A percentile compares a stretch with the other conserved stretches of the same genome.
Evolutionary conservation across 2,888 invertebrate species (phyloP).

Genomic region (Cordilura impudica): DNA sequence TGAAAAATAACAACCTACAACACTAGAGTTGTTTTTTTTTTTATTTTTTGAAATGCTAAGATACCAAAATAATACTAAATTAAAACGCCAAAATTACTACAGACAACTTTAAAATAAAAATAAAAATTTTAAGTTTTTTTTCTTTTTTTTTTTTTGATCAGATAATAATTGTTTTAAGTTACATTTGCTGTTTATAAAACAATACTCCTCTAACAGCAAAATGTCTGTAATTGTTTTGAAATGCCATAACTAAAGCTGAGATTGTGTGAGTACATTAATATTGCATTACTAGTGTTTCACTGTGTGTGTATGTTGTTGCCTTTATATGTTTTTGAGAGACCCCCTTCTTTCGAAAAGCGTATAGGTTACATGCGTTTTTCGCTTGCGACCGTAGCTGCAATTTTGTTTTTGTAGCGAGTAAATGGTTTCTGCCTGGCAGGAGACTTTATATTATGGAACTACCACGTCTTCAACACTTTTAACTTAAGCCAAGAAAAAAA

Average conservation of each 20-base stretch:
- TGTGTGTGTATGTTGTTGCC: constrained; percentile 5
- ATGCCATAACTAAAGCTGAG: constrained; percentile 43
- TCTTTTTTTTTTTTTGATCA: constrained; percentile 58
- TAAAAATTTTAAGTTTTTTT: constrained; percentile 5
- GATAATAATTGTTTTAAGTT: constrained; percentile 68
- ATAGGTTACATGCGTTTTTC: constrained; percentile 48
- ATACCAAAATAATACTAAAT: constrained; percentile 14
- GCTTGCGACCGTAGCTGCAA: neutral
- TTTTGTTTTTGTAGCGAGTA: neutral
- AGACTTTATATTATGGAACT: constrained; percentile 26
- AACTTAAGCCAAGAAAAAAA: neutral
- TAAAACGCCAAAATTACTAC: constrained; percentile 31
- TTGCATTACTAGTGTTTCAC: neutral
- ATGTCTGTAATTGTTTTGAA: constrained; percentile 52
- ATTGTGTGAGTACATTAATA: neutral
- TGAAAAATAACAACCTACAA: constrained; percentile 55
- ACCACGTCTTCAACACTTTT: constrained; percentile 48
- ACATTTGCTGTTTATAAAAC: constrained; percentile 60
- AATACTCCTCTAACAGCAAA: constrained; percentile 51
- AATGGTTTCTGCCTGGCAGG: constrained; percentile 14
- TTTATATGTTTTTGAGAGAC: neutral
- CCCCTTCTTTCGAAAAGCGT: constrained; percentile 24
- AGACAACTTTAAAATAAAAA: constrained; percentile 33
- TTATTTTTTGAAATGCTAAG: neutral
- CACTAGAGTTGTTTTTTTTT: constrained; percentile 7